phyloP scores from a whole-genome alignment of 2,113 vertebrate genomes.

The Alligator mississippiensis region DNA sequence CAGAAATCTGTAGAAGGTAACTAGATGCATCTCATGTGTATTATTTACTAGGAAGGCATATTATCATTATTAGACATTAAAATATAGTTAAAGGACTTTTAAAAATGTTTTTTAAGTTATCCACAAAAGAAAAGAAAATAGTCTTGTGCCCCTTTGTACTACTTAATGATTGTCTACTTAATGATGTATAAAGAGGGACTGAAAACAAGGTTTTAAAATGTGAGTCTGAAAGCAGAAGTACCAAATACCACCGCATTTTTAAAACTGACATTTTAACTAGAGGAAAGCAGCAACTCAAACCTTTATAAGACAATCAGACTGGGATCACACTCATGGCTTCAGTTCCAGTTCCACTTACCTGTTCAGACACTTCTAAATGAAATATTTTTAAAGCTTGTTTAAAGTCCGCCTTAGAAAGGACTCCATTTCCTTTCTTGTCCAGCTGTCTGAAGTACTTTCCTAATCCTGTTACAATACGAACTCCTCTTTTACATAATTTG shows the following conservation, averaged over 20 bases:
- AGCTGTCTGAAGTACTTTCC: slow-evolving; percentile 74
- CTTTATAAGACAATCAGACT: neutral
- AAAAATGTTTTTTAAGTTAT: neutral
- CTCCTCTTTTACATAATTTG: slow-evolving; percentile 72
- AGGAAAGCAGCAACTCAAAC: neutral
- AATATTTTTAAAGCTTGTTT: slow-evolving; percentile 76
- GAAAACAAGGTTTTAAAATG: neutral
- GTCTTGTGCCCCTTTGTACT: neutral
- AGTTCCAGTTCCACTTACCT: slow-evolving; percentile 58
- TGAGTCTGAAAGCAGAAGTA: neutral
- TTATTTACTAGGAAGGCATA: no score
- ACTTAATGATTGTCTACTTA: neutral
- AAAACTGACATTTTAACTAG: neutral
- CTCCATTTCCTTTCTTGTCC: slow-evolving; percentile 70
- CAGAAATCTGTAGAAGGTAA: no score
- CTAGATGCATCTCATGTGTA: no score
- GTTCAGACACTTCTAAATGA: slow-evolving; percentile 76
- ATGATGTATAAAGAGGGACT: neutral
- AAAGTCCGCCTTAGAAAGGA: slow-evolving; percentile 72
- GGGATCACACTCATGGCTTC: neutral
- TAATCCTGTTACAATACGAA: slow-evolving; percentile 77
- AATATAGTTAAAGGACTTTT: no score
- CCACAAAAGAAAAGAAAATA: neutral
- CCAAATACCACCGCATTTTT: neutral
- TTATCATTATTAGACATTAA: no score